Evolutionary conservation across 2,888 invertebrate species (phyloP), one percentile per base, ranked within the genome.

Genomic region (Lasioglossum malachurum): DNA sequence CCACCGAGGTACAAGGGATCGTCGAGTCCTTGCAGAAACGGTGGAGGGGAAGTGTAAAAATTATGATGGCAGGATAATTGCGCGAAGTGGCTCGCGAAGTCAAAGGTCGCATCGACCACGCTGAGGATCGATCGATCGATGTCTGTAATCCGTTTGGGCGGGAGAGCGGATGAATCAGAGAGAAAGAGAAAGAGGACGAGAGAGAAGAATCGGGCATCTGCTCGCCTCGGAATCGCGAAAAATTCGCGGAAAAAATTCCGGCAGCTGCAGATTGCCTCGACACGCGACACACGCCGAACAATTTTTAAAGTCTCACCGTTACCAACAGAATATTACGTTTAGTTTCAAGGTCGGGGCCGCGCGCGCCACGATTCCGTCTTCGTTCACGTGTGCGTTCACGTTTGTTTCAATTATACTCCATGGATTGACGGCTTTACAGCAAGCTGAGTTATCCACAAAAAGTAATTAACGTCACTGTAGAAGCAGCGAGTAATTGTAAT

Each of bases 211-310:
- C 84, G 84, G 60, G 78, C 78, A 73, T 91, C 91, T 91, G 91
- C 91, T 91, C 84, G 84, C 41, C 67, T 86, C 71, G 87, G 84
- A 86, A 87, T 91, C 80, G 89, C 87, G 91, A 91, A 91, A 91
- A 91, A 91, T 91, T 85, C 83, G 84, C 88, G 86, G 82, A 83
- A 91, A 91, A 91, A 91, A 86, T 85, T 80, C 80, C 64, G 75
- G 84, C 91, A 91, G 91, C 91, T 91, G 91, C 91, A 83, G 84
- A 84, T 83, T 67, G 72, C 79, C 53, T 60, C 87, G 84, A 88
- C 90, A 85, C 85, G 88, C 78, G 90, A 87, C 90, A 89, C 86
- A 78, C 86, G 88, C 78, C 79, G 60, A 67, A 85, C 76, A 44
- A 84, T 87, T 88, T 87, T 86, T 90, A 86, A 57, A 73, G 75